Evolutionary conservation across 2,113 vertebrate genomes (phyloP).

Genomic region (Cochlearius cochlearius): DNA sequence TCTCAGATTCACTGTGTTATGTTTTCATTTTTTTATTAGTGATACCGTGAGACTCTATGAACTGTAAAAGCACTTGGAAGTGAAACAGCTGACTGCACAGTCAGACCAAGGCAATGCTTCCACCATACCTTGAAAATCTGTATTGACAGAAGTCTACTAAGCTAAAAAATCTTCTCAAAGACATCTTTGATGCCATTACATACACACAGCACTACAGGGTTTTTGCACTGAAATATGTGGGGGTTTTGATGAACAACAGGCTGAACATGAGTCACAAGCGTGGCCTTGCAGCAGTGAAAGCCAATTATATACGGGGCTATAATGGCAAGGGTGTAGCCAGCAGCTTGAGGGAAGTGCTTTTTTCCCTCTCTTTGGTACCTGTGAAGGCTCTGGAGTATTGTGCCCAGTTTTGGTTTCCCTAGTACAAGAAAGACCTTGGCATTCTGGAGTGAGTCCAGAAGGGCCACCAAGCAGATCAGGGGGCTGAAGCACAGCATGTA

Average conservation of each 20-base stretch:
- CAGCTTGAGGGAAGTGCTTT: neutral
- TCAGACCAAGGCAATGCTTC: neutral
- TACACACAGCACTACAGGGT: neutral
- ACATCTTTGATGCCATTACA: neutral
- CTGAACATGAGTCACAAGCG: neutral
- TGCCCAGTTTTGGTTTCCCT: neutral
- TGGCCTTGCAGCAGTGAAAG: neutral
- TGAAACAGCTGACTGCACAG: neutral
- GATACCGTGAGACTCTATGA: neutral
- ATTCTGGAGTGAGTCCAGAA: neutral
- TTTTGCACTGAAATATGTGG: neutral
- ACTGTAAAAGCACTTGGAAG: neutral
- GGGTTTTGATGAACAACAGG: neutral
- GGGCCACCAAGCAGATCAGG: neutral
- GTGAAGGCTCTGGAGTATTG: neutral
- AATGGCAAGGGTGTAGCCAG: neutral
- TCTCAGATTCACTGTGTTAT: neutral
- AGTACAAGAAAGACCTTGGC: neutral
- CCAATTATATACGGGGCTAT: accelerated
- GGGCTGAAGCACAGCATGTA: neutral
- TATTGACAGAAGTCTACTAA: neutral
- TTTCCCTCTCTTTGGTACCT: neutral
- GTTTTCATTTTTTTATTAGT: neutral
- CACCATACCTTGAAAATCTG: neutral
- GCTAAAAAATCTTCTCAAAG: neutral